phyloP scores from a whole-genome alignment of 2,888 invertebrate species.

The Dyspetes luteomarginatus region DNA sequence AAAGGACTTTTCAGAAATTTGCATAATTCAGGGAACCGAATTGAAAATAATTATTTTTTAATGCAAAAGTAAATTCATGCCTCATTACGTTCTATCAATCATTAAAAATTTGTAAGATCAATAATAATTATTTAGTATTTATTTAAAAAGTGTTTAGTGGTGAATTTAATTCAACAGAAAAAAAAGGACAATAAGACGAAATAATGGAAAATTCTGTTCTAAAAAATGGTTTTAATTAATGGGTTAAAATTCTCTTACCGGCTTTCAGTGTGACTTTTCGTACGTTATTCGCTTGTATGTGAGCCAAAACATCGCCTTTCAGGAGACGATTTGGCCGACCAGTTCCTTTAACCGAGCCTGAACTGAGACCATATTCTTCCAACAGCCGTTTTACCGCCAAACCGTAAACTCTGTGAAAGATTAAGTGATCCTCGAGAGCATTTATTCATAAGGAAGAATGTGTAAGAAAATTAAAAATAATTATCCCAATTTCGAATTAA shows the following conservation, averaged over 20 bases:
- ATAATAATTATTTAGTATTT: too few species aligned
- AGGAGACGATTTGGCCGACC: constrained; percentile 86
- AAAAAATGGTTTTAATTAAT: background rate
- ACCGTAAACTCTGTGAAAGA: constrained; percentile 82
- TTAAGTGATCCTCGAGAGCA: background rate
- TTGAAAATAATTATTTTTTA: too few species aligned
- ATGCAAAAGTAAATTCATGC: too few species aligned
- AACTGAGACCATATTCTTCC: constrained; percentile 85
- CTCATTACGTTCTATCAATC: too few species aligned
- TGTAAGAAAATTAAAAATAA: background rate
- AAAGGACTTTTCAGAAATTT: too few species aligned
- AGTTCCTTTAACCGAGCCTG: constrained; percentile 84
- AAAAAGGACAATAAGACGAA: too few species aligned
- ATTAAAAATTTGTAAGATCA: too few species aligned
- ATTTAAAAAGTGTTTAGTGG: too few species aligned
- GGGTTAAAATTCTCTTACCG: constrained; percentile 71
- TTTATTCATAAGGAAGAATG: background rate
- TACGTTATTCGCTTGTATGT: constrained; percentile 83
- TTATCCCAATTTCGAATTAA: background rate
- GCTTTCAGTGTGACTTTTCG: constrained; percentile 79
- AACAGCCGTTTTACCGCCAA: constrained; percentile 87
- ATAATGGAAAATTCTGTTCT: background rate
- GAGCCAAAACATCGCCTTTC: constrained; percentile 85
- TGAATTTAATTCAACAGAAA: too few species aligned
- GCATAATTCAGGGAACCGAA: too few species aligned